These are phyloP conservation scores for Aphaenogaster ashmeadi DNA, from an alignment of 1,140 invertebrate genomes.

Conservation along the genomic window DNA sequence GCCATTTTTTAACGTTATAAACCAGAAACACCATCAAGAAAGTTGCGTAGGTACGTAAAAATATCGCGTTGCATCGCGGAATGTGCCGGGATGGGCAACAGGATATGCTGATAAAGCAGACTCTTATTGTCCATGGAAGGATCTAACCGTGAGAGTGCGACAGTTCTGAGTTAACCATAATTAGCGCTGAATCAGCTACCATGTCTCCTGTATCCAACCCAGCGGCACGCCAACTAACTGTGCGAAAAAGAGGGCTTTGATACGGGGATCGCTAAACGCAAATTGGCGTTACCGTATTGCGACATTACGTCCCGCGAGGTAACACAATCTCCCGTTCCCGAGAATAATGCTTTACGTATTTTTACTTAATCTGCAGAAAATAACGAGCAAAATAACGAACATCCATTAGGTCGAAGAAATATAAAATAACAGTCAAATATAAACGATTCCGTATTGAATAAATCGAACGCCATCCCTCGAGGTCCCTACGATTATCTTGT, in stretches of 20 bases:
- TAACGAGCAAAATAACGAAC: background rate
- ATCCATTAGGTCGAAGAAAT: too few species aligned
- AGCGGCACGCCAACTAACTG: conserved; percentile 40
- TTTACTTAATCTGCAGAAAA: conserved; percentile 25
- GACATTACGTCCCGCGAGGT: background rate
- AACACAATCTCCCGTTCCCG: background rate
- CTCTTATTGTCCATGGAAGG: conserved; percentile 48
- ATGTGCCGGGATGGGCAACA: conserved; percentile 26
- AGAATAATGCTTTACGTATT: conserved; percentile 1
- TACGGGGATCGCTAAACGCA: conserved; percentile 21
- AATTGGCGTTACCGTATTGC: conserved; percentile 44
- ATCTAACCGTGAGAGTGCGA: conserved; percentile 60
- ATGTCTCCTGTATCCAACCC: conserved; percentile 47
- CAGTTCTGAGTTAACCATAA: conserved; percentile 60
- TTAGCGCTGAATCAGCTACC: conserved; percentile 51
- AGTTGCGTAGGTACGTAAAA: background rate
- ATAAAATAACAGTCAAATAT: background rate
- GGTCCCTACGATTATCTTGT: conserved; percentile 12
- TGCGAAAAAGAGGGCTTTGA: conserved; percentile 47
- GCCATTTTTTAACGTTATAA: background rate
- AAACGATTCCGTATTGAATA: conserved; percentile 22
- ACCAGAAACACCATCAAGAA: background rate
- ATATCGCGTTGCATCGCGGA: conserved; percentile 41
- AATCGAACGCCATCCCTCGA: background rate
- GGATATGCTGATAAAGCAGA: conserved; percentile 56